phyloP scores from a whole-genome alignment of 1,140 invertebrate species.

The Leptinotarsa lineolata region DNA sequence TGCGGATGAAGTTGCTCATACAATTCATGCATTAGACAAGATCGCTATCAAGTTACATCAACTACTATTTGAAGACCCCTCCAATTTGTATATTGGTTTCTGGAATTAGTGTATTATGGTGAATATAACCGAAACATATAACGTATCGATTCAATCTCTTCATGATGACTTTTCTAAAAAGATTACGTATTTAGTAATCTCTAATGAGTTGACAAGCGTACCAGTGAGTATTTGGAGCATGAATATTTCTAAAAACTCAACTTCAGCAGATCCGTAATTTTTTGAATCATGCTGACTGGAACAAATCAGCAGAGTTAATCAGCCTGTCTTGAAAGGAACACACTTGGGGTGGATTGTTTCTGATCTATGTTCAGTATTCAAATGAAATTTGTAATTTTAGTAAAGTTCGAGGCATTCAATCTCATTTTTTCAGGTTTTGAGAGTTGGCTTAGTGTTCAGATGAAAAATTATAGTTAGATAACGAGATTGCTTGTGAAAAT shows the following conservation, averaged over 20 bases:
- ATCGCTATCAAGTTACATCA: no score
- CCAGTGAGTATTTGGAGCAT: background rate
- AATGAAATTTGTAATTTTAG: background rate
- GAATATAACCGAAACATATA: background rate
- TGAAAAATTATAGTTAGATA: background rate
- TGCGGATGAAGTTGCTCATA: background rate
- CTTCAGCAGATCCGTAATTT: background rate
- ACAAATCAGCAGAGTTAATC: background rate
- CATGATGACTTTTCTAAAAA: background rate
- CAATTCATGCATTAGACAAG: no score
- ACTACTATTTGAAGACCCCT: background rate
- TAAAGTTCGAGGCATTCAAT: background rate
- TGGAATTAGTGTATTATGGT: background rate
- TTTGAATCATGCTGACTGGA: background rate
- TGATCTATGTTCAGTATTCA: background rate
- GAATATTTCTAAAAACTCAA: background rate
- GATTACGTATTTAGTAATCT: background rate
- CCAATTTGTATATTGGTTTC: background rate
- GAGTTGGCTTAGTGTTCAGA: background rate
- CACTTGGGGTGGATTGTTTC: background rate
- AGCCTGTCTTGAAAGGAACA: background rate
- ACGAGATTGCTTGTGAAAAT: slow-evolving; percentile 5
- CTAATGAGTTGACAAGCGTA: background rate
- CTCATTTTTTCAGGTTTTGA: background rate
- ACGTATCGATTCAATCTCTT: background rate